phyloP scores from a whole-genome alignment of 2,888 invertebrate species.

The Amblyjoppa proteus region DNA sequence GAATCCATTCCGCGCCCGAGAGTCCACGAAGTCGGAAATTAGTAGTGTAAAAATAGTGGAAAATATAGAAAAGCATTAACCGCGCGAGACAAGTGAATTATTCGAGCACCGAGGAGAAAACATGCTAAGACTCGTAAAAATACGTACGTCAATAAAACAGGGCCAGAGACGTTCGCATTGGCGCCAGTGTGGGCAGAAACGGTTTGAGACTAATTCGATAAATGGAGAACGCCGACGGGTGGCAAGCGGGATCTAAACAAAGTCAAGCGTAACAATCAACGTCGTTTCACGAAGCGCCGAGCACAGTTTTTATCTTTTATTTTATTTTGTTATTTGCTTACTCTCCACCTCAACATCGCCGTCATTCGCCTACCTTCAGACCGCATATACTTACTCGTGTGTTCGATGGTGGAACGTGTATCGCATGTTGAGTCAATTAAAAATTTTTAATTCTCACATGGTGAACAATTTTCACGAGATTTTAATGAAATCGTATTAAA shows the following conservation, averaged over 20 bases:
- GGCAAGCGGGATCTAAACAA: neutral
- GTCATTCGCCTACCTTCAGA: neutral
- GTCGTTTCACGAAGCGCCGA: slow-evolving; percentile 18
- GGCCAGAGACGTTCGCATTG: neutral
- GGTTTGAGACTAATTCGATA: slow-evolving; percentile 22
- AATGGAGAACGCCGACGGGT: neutral
- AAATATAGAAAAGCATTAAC: slow-evolving; percentile 1
- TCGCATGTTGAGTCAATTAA: neutral
- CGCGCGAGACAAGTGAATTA: slow-evolving; percentile 11
- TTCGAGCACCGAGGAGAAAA: neutral
- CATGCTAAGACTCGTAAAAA: neutral
- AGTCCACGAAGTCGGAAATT: neutral
- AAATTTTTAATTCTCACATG: too few relatives aligned
- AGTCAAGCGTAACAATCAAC: slow-evolving; percentile 4
- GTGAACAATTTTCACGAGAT: too few relatives aligned
- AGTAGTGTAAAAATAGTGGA: neutral
- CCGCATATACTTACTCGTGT: neutral
- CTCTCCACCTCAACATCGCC: neutral
- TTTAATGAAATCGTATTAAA: too few relatives aligned
- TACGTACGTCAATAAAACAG: neutral
- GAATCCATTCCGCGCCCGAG: neutral
- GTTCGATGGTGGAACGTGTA: neutral
- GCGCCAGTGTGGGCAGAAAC: neutral
- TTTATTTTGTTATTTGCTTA: neutral
- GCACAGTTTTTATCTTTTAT: neutral